These are phyloP conservation scores for Myxocyprinus asiaticus DNA, from an alignment of 2,113 vertebrate species.

Conservation along the genomic window DNA sequence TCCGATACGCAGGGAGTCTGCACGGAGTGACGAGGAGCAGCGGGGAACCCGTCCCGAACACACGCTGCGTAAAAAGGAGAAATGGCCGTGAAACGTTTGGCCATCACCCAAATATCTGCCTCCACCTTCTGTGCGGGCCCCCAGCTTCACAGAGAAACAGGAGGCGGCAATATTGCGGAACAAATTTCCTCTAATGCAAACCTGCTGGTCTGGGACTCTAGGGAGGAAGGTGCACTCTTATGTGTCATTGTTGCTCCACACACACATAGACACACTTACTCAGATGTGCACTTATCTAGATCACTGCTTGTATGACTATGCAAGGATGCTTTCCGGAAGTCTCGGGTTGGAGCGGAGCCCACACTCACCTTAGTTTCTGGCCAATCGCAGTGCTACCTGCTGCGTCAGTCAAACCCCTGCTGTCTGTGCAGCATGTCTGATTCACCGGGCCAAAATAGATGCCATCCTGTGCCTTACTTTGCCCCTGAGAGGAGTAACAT, in stretches of 20 bases:
- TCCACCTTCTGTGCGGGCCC: slow-evolving; percentile 88
- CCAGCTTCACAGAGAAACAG: slow-evolving; percentile 78
- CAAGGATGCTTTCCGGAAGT: neutral
- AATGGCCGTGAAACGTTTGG: slow-evolving; percentile 79
- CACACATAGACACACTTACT: slow-evolving; percentile 51
- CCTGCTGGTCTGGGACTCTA: slow-evolving; percentile 77
- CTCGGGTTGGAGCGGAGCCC: neutral
- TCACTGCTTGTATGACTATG: neutral
- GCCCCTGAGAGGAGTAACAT: too few relatives aligned
- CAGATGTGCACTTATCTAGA: neutral
- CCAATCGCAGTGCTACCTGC: too few relatives aligned
- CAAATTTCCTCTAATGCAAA: slow-evolving; percentile 87
- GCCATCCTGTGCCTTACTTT: too few relatives aligned
- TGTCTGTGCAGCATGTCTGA: too few relatives aligned
- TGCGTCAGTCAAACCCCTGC: too few relatives aligned
- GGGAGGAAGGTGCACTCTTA: slow-evolving; percentile 70
- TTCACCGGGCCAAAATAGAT: too few relatives aligned
- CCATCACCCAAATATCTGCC: slow-evolving; percentile 87
- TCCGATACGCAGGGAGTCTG: slow-evolving; percentile 89
- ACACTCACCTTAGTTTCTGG: neutral
- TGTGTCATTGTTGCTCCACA: slow-evolving; percentile 58
- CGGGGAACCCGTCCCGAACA: slow-evolving; percentile 78
- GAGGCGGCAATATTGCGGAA: slow-evolving; percentile 83
- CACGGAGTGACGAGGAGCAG: slow-evolving; percentile 84
- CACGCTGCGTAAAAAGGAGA: slow-evolving; percentile 77